These are phyloP conservation scores for Exocentrus adspersus DNA, from an alignment of 2,888 invertebrate genomes.

Conservation along the genomic window DNA sequence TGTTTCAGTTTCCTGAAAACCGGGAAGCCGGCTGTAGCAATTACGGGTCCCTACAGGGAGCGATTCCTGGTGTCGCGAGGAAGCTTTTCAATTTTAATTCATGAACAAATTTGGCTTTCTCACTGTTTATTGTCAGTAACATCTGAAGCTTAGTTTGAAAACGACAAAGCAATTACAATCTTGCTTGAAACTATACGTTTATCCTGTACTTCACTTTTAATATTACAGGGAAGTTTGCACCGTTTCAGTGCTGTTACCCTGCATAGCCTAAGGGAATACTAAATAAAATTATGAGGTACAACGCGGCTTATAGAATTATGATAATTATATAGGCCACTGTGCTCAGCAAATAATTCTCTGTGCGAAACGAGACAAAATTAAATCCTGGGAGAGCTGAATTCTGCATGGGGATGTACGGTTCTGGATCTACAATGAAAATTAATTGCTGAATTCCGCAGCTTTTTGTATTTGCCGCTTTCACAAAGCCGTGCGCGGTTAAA, in stretches of 20 bases:
- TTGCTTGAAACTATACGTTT: too few relatives aligned
- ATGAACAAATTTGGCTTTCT: too few relatives aligned
- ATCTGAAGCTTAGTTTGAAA: background rate
- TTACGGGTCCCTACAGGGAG: background rate
- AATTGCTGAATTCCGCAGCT: background rate
- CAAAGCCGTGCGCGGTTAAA: too few relatives aligned
- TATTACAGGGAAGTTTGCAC: too few relatives aligned
- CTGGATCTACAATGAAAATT: background rate
- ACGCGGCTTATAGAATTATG: conserved; percentile 5
- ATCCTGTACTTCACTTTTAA: too few relatives aligned
- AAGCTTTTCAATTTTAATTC: background rate
- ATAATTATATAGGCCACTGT: conserved; percentile 9
- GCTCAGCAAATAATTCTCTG: conserved; percentile 4
- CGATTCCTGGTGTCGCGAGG: conserved; percentile 9
- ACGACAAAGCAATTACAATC: too few relatives aligned
- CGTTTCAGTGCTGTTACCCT: background rate
- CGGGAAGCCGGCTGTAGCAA: conserved; percentile 11
- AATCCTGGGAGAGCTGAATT: background rate
- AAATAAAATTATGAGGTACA: conserved; percentile 5
- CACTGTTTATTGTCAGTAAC: too few relatives aligned
- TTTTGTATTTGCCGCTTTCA: background rate
- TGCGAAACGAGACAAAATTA: background rate
- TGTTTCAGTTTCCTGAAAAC: conserved; percentile 23
- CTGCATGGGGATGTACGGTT: background rate
- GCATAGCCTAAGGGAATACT: background rate